Evolutionary conservation across 2,888 invertebrate genomes (phyloP), one percentile per base, ranked within the genome.

Genomic region (Anoncus sp.): DNA sequence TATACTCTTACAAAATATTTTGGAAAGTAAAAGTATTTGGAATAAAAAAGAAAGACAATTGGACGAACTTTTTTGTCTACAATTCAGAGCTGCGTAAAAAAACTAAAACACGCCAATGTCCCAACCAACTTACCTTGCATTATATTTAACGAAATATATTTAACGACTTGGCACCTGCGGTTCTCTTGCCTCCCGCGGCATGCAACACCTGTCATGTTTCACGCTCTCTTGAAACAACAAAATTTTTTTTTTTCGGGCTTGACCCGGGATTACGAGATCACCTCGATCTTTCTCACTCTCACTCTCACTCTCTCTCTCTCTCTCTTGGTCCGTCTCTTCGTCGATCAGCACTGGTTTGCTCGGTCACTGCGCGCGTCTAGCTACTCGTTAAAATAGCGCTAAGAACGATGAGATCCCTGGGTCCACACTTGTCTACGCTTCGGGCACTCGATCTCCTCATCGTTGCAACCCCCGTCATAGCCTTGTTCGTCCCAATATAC

Each of bases 151-250:
- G 49, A 71, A 78, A 72, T 71, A 53, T 71, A 75, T 75, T 78
- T 75, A 55, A 71, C 66, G 71, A 35, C 20, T 86, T 86, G 82
- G 86, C 90, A 90, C 89, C 90, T 90, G 90, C 89, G 86, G 83
- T 86, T 85, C 85, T 86, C 85, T 78, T 72, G 75, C 67, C 38
- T 55, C 63, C 72, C 82, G 83, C 83, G 83, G 82, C 85, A 87
- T 88, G 87, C 86, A 87, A 77, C 90, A 89, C 88, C 89, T 89
- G 90, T 90, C 90, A 87, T 87, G 88, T 89, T 90, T 89, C 86
- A 87, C 88, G 88, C 88, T 87, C 88, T 89, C 88, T 88, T 89
- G 85, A 87, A 89, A 90, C 87, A 90, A 91, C 90, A 88, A 90
- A 86, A n/a, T n/a, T n/a, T 85, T 83, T 63, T 72, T 71, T 63